These are phyloP conservation scores for Prinia subflava DNA, from an alignment of 2,113 vertebrate genomes.

Conservation along the genomic window DNA sequence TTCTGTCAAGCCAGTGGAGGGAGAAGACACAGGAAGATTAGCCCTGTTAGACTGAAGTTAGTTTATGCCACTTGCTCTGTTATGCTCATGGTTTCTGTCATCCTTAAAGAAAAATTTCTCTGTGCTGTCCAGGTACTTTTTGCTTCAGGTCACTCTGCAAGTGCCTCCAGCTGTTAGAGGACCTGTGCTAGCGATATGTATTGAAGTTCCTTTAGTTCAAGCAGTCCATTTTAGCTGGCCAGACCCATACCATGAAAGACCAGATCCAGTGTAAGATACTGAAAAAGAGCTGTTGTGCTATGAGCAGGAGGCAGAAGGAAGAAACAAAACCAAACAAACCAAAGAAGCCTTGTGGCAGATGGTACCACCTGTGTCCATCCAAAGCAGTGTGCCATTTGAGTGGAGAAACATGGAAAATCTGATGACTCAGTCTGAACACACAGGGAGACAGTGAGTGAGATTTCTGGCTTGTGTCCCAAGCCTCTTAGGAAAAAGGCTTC, in stretches of 20 bases:
- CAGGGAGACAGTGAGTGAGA: not conserved
- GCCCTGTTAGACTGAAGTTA: not conserved
- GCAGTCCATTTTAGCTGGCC: not conserved
- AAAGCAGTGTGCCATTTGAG: slow-evolving; percentile 19
- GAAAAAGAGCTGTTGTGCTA: slow-evolving; percentile 36
- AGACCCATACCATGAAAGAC: not conserved
- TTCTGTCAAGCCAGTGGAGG: not conserved
- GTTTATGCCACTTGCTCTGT: not conserved
- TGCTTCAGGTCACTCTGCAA: not conserved
- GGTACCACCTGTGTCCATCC: slow-evolving; percentile 12
- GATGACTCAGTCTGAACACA: slow-evolving; percentile 37
- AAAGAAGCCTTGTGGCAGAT: not conserved
- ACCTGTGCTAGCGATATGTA: not conserved
- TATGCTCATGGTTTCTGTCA: not conserved
- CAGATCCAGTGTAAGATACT: not conserved
- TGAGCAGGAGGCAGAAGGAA: not conserved
- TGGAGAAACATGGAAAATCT: slow-evolving; percentile 33
- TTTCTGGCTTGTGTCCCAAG: slow-evolving; percentile 23
- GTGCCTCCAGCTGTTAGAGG: not conserved
- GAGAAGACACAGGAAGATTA: not conserved
- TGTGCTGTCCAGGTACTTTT: not conserved
- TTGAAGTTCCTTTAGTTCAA: not conserved
- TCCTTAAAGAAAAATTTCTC: not conserved
- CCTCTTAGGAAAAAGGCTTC: not conserved
- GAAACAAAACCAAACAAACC: not conserved